Percentiles rank a stretch among this genome's conserved stretches.
Evolutionary conservation across 2,113 vertebrate genomes (phyloP).

Genomic region (Muntiacus muntjak): DNA sequence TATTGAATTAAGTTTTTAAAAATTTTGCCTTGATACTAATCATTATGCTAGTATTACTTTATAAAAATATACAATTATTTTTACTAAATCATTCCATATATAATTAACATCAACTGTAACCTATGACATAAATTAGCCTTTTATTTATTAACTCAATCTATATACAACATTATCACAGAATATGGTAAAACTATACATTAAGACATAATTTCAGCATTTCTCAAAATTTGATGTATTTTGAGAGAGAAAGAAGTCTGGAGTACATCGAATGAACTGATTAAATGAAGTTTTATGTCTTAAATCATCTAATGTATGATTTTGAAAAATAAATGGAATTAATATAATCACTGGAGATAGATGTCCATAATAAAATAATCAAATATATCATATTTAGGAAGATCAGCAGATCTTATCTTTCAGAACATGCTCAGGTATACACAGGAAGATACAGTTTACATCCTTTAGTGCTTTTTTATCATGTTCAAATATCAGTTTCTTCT

Average conservation of each 20-base stretch:
- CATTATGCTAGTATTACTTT: neutral
- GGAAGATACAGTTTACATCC: neutral
- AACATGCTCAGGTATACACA: neutral
- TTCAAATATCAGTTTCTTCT: neutral
- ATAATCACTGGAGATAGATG: neutral
- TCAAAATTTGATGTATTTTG: neutral
- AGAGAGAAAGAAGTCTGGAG: neutral
- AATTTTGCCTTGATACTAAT: neutral
- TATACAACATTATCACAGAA: neutral
- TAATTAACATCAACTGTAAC: neutral
- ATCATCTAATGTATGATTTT: neutral
- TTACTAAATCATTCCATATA: neutral
- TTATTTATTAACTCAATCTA: neutral
- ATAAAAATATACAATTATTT: neutral
- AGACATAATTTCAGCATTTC: neutral
- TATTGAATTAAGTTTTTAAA: neutral
- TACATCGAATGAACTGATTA: neutral
- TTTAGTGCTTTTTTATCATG: neutral
- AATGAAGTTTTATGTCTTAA: neutral
- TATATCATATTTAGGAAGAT: neutral
- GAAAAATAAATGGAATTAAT: constrained; percentile 25
- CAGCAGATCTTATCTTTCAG: neutral
- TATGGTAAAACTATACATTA: neutral
- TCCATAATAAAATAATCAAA: constrained; percentile 31
- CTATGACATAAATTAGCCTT: neutral